Evolutionary conservation across 2,113 vertebrate species (phyloP), one percentile per base, ranked within the genome.

Genomic region (Rhagologus leucostigma): DNA sequence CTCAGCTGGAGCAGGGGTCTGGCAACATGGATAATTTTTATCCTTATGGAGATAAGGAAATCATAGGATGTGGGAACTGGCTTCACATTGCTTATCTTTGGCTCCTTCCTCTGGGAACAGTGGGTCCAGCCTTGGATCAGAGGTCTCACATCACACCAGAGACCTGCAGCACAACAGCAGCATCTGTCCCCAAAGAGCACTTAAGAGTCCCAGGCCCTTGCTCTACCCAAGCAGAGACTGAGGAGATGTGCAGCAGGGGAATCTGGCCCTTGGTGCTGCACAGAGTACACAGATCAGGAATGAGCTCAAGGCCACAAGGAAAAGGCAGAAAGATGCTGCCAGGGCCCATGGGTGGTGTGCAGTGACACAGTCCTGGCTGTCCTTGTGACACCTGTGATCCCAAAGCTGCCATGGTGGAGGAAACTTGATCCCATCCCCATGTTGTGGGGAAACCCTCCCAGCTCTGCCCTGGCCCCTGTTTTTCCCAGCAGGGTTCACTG

Each of bases 331-430:
- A 18, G 10, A 26, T 47, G 33, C 37, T 87, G 23, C 50, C 22
- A n/a, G 33, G 11, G 23, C 70, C 53, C 14, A 13, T 9, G 33
- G 39, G 13, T 30, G 4, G 19, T 59, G 18, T 42, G 60, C 33
- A 74, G 39, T 16, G 63, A 18, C 14, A 19, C 23, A 57, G 37
- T 65, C 46, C 67, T 56, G 64, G 12, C 23, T 84, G 46, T 30
- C 32, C 46, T 53, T 39, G 37, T 78, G 65, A 70, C 17, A 24
- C 6, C 33, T 14, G 7, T 63, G 55, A 69, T 81, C 56, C 46
- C n/a, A 65, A 53, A 74, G 42, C 57, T 90, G 23, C 52, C 27
- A 8, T 17, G 0, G 0, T 46, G 23, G 12, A 60, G 22, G 42
- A 24, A 85, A 53, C 21, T 62, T 64, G 21, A 19, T 35, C 27